Evolutionary conservation across 2,888 invertebrate genomes (phyloP).

Genomic region (Lamellibrachia columna): DNA sequence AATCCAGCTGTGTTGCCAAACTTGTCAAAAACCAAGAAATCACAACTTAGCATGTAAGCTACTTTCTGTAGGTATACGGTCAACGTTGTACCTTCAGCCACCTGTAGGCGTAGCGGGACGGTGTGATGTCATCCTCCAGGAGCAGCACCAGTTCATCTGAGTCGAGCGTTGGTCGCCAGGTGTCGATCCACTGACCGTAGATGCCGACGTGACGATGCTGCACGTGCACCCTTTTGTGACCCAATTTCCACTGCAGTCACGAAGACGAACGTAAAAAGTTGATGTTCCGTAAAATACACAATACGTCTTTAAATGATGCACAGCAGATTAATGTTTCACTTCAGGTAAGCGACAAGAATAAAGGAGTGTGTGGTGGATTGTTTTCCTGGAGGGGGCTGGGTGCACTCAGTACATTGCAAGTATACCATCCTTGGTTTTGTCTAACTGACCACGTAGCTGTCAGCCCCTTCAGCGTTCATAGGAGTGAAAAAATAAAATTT

Average conservation of each 20-base stretch:
- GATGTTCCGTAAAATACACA: background rate
- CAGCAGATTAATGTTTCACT: no score
- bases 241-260: constrained; percentile 37
- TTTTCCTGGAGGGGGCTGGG: no score
- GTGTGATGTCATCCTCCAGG: constrained; percentile 53
- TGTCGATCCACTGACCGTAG: constrained; percentile 47
- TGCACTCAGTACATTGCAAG: no score
- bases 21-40: background rate
- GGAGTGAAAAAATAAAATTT: no score
- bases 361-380: no score
- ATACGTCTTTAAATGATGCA: background rate
- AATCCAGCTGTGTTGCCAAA: background rate
- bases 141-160: constrained; percentile 52
- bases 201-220: constrained; percentile 41
- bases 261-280: background rate
- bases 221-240: constrained; percentile 37
- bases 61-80: background rate
- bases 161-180: constrained; percentile 45
- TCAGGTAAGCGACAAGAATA: no score
- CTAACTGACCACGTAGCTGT: no score
- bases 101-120: constrained; percentile 49
- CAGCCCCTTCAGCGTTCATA: no score
- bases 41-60: background rate
- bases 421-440: no score
- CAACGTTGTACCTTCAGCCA: constrained; percentile 43